phyloP scores from a whole-genome alignment of 2,113 vertebrate species.

The Carettochelys insculpta region DNA sequence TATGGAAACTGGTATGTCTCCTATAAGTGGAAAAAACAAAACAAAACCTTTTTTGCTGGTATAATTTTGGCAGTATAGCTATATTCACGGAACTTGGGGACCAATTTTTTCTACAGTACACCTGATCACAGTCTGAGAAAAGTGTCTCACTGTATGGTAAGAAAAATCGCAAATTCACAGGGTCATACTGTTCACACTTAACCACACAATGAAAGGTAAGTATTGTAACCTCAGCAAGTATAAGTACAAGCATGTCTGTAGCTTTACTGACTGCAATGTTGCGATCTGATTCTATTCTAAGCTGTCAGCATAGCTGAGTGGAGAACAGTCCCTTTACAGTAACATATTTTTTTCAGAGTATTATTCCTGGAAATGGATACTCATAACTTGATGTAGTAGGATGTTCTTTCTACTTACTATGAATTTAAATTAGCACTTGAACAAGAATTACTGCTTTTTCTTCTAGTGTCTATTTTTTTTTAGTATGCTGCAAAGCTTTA shows the following conservation, averaged over 20 bases:
- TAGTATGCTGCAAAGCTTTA: neutral
- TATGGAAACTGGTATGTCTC: neutral
- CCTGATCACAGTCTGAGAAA: neutral
- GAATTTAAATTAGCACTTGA: neutral
- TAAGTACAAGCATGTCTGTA: neutral
- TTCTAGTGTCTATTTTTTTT: neutral
- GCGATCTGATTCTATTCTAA: no score
- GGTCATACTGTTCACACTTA: accelerated
- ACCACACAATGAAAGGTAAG: neutral
- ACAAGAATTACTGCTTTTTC: neutral
- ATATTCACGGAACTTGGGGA: neutral
- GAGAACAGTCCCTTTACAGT: neutral
- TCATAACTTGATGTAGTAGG: neutral
- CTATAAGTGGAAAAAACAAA: neutral
- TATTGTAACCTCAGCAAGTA: accelerated
- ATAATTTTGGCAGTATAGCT: neutral
- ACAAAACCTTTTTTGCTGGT: neutral
- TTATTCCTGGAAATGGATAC: neutral
- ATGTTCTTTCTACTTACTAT: neutral
- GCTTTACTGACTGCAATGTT: neutral
- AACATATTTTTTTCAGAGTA: neutral
- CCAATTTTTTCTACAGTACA: neutral
- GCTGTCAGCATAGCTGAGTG: neutral
- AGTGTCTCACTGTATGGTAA: neutral
- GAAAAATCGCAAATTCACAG: neutral